Evolutionary conservation across 2,888 invertebrate species (phyloP).

Genomic region (Caenorhabditis sp.): DNA sequence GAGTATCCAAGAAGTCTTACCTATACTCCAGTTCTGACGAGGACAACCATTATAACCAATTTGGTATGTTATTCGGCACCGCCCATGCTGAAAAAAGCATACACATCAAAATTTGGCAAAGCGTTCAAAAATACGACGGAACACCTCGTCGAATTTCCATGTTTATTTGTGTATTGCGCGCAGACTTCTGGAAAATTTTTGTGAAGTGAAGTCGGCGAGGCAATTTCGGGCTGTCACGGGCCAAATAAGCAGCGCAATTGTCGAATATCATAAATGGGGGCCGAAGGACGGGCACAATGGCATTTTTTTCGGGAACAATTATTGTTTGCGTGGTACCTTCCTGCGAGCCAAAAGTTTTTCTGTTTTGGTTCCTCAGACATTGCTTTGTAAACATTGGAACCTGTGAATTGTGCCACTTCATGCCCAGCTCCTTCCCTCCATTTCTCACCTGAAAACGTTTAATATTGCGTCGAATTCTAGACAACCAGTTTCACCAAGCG

Average conservation of each 20-base stretch:
- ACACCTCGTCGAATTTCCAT: constrained; percentile 29
- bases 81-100: background rate
- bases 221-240: constrained; percentile 33
- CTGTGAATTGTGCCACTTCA: constrained; percentile 27
- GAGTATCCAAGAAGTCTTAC: constrained; percentile 54
- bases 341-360: constrained; percentile 33
- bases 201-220: constrained; percentile 47
- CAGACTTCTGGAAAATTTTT: constrained; percentile 37
- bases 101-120: background rate
- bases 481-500: constrained; percentile 52
- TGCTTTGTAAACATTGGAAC: constrained; percentile 46
- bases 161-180: constrained; percentile 41
- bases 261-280: constrained; percentile 60
- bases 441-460: background rate
- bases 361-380: constrained; percentile 45
- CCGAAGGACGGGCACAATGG: constrained; percentile 62
- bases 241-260: constrained; percentile 57
- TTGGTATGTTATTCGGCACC: constrained; percentile 51
- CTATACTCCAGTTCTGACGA: constrained; percentile 64
- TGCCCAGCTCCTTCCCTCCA: constrained; percentile 7
- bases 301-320: constrained; percentile 54
- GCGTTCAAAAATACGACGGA: constrained; percentile 23
- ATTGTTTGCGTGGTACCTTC: constrained; percentile 56
- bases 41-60: constrained; percentile 48
- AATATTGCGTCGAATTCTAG: constrained; percentile 45